phyloP scores from a whole-genome alignment of 2,888 invertebrate species.

The Drosophila parthenogenetica region DNA sequence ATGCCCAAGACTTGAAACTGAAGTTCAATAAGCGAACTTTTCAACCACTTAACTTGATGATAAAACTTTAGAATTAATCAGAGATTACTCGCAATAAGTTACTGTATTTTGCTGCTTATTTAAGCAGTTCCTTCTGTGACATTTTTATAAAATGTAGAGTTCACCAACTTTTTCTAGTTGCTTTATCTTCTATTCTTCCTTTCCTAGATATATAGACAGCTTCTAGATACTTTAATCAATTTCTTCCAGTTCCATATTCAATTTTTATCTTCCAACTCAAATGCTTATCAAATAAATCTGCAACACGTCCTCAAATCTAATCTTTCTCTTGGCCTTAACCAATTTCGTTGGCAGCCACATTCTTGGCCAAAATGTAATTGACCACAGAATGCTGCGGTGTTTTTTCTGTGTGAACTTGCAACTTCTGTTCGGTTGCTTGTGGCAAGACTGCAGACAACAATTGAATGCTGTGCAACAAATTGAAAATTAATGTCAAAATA shows the following conservation, averaged over 20 bases:
- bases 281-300: not conserved
- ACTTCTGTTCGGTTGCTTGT: slow-evolving; percentile 40
- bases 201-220: no score
- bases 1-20: no score
- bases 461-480: slow-evolving; percentile 65
- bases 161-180: no score
- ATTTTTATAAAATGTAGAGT: no score
- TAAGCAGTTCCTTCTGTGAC: no score
- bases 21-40: no score
- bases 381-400: slow-evolving; percentile 47
- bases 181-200: no score
- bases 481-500: slow-evolving; percentile 71
- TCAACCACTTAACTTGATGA: no score
- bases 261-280: not conserved
- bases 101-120: no score
- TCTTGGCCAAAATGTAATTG: slow-evolving; percentile 38
- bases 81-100: no score
- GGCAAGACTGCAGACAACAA: slow-evolving; percentile 31
- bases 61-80: no score
- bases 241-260: not conserved
- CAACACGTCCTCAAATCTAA: not conserved
- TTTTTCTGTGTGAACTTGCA: slow-evolving; percentile 50
- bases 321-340: slow-evolving; percentile 8
- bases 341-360: slow-evolving; percentile 32
- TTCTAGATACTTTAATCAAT: no score